Evolutionary conservation across 2,113 vertebrate genomes (phyloP).

Genomic region (Coryphaenoides rupestris): DNA sequence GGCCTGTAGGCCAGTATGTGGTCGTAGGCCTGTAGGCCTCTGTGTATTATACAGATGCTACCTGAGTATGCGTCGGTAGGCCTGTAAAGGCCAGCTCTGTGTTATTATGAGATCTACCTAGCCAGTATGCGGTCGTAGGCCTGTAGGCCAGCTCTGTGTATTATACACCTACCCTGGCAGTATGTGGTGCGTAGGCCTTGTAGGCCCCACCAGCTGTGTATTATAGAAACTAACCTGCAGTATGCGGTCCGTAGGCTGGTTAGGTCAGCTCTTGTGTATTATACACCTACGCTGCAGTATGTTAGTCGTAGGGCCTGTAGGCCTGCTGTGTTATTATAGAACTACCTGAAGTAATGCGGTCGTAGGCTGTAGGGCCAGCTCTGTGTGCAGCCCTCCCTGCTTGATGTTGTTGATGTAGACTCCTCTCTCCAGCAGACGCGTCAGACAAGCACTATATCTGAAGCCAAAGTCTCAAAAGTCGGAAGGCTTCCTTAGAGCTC

Average conservation of each 20-base stretch:
- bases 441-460: constrained; percentile 97
- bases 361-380: constrained; percentile 84
- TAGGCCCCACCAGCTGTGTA: constrained; percentile 74
- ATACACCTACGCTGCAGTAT: too few species aligned
- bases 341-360: too few species aligned
- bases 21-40: too few species aligned
- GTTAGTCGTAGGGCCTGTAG: too few species aligned
- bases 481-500: constrained; percentile 86
- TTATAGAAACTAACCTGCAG: constrained; percentile 87
- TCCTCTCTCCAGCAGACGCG: constrained; percentile 89
- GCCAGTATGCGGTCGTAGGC: constrained; percentile 62
- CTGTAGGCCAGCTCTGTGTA: constrained; percentile 83
- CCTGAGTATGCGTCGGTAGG: too few species aligned
- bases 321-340: too few species aligned
- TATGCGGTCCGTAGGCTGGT: constrained; percentile 86
- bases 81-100: too few species aligned
- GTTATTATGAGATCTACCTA: too few species aligned
- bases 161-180: constrained; percentile 88
- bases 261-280: constrained; percentile 79
- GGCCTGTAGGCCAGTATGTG: constrained; percentile 78
- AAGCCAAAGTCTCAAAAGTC: constrained; percentile 97
- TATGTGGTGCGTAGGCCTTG: constrained; percentile 88
- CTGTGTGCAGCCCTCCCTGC: constrained; percentile 81
- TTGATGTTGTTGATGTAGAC: constrained; percentile 95
- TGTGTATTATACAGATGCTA: constrained; percentile 47